These are phyloP conservation scores for Meriones psammophilus DNA, from an alignment of 2,797 vertebrate genomes.

Conservation along the genomic window DNA sequence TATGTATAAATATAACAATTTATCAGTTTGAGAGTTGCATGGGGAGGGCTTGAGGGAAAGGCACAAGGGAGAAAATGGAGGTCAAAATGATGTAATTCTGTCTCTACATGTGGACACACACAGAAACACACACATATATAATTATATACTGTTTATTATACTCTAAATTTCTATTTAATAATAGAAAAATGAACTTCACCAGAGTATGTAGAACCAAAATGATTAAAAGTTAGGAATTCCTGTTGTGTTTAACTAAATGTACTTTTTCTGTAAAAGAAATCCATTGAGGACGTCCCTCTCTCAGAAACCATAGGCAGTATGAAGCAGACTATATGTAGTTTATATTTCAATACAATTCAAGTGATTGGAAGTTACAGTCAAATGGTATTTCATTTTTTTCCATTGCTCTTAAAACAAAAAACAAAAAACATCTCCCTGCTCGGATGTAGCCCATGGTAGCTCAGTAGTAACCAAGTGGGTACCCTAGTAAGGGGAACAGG, in stretches of 20 bases:
- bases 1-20: not conserved
- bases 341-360: not conserved
- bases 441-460: no score
- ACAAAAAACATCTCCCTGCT: no score
- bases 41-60: not conserved
- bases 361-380: not conserved
- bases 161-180: not conserved
- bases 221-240: not conserved
- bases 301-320: not conserved
- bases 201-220: not conserved
- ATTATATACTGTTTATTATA: not conserved
- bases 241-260: not conserved
- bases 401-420: not conserved
- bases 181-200: not conserved
- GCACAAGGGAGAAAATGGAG: not conserved
- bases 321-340: not conserved
- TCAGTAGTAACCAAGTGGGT: no score
- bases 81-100: no score
- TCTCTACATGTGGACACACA: not conserved
- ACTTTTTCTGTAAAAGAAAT: not conserved
- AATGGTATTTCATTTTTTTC: constrained; percentile 15
- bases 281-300: not conserved
- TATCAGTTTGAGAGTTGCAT: not conserved
- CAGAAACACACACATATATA: not conserved
- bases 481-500: no score